Conservation (phyloP, 2,113 vertebrate species). For the Pangasianodon gigas region DNA sequence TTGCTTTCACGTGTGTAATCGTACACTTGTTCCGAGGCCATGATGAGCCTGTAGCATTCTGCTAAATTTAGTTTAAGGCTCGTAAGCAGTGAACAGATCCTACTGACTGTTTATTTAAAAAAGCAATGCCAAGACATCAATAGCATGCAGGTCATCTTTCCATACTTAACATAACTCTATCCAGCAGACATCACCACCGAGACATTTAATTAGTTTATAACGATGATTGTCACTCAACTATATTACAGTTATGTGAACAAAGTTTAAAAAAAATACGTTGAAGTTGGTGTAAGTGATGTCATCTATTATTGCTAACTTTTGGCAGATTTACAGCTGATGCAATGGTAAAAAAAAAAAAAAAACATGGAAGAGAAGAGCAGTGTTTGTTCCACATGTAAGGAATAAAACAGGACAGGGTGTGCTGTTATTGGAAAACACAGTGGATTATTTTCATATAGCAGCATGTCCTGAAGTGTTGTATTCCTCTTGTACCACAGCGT, state of each 20-base stretch:
- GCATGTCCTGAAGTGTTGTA: background rate
- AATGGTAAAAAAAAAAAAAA: background rate
- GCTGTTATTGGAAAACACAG: background rate
- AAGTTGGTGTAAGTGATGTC: background rate
- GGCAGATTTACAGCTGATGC: background rate
- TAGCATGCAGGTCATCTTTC: slow-evolving; percentile 70
- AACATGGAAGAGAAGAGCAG: background rate
- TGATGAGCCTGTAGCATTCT: slow-evolving; percentile 62
- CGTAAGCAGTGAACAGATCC: slow-evolving; percentile 72
- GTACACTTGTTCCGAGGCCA: slow-evolving; percentile 57
- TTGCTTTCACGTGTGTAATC: slow-evolving; percentile 59
- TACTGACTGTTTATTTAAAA: slow-evolving; percentile 62
- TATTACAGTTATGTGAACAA: background rate
- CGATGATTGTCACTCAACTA: slow-evolving; percentile 18
- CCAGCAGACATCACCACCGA: slow-evolving; percentile 45
- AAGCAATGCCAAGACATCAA: slow-evolving; percentile 71
- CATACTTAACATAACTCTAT: slow-evolving; percentile 66
- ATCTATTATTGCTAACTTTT: background rate
- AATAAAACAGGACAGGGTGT: background rate
- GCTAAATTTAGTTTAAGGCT: slow-evolving; percentile 74
- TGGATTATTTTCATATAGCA: background rate
- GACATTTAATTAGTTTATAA: slow-evolving; percentile 51
- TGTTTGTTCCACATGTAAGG: background rate
- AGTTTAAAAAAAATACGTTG: background rate
- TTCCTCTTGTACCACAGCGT: background rate